phyloP scores from a whole-genome alignment of 2,888 invertebrate species.

The Drosophila suboccidentalis region DNA sequence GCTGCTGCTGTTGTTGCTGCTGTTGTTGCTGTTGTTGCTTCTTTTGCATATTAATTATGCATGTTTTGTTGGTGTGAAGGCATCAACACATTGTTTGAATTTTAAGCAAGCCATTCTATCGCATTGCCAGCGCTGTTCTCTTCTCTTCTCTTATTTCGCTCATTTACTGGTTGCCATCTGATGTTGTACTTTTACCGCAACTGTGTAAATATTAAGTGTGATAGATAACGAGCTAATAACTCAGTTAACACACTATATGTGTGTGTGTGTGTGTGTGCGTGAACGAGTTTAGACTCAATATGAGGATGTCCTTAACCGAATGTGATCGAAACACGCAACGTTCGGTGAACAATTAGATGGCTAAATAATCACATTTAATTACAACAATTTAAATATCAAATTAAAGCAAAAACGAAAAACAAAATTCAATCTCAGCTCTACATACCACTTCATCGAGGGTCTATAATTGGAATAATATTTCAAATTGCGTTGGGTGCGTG shows the following conservation, averaged over 20 bases:
- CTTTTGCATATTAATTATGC: slow-evolving; percentile 82
- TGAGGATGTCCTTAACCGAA: slow-evolving; percentile 4
- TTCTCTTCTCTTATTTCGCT: neutral
- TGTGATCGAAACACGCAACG: slow-evolving; percentile 20
- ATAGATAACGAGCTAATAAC: slow-evolving; percentile 81
- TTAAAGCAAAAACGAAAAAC: slow-evolving; percentile 12
- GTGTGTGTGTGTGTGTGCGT: slow-evolving; percentile 15
- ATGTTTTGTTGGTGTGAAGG: slow-evolving; percentile 80
- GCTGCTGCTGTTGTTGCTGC: slow-evolving; percentile 41
- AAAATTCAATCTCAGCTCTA: slow-evolving; percentile 14
- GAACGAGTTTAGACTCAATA: slow-evolving; percentile 1
- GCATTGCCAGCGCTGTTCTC: slow-evolving; percentile 32
- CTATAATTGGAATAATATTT: slow-evolving; percentile 56
- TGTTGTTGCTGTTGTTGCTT: slow-evolving; percentile 48
- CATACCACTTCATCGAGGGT: slow-evolving; percentile 9
- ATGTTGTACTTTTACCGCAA: slow-evolving; percentile 39
- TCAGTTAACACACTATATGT: slow-evolving; percentile 55
- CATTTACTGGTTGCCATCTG: slow-evolving; percentile 28
- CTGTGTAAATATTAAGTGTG: slow-evolving; percentile 78
- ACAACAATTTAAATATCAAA: slow-evolving; percentile 48
- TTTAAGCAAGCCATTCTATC: slow-evolving; percentile 70
- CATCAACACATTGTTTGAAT: slow-evolving; percentile 83
- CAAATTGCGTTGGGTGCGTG: slow-evolving; percentile 52
- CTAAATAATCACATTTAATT: slow-evolving; percentile 49
- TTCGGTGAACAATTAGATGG: slow-evolving; percentile 30